Evolutionary conservation across 2,888 invertebrate species (phyloP).

Genomic region (Thera britannica): DNA sequence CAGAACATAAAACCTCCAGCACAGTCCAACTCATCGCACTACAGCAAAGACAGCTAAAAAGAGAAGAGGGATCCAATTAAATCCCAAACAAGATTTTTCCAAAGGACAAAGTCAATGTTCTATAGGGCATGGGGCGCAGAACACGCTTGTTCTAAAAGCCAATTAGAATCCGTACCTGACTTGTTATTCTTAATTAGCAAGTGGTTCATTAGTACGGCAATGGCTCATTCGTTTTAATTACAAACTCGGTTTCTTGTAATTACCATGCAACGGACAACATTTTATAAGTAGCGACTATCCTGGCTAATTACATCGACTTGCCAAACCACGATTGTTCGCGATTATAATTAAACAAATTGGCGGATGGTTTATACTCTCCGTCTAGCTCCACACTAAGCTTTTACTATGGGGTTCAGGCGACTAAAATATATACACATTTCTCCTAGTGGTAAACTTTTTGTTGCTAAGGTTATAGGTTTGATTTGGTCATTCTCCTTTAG

Average conservation of each 20-base stretch:
- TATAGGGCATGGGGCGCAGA: constrained; percentile 33
- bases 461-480: too few species aligned
- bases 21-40: too few species aligned
- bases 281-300: constrained; percentile 60
- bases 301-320: constrained; percentile 18
- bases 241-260: constrained; percentile 75
- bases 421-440: too few species aligned
- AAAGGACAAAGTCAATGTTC: constrained; percentile 7
- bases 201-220: constrained; percentile 77
- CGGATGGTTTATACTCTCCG: neutral
- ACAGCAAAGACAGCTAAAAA: neutral
- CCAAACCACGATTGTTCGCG: constrained; percentile 19
- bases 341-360: neutral
- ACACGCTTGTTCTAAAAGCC: constrained; percentile 76
- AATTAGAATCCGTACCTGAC: constrained; percentile 81
- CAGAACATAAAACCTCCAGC: too few species aligned
- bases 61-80: constrained; percentile 22
- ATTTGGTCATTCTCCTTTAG: too few species aligned
- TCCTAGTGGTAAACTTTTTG: too few species aligned
- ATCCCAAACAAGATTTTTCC: constrained; percentile 16
- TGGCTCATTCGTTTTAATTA: constrained; percentile 83
- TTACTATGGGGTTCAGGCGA: too few species aligned
- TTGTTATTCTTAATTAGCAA: constrained; percentile 83
- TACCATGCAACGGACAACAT: constrained; percentile 73
- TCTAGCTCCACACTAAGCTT: too few species aligned